These are phyloP conservation scores for Ernsta delagoae DNA, from an alignment of 2,888 invertebrate genomes.

Conservation along the genomic window DNA sequence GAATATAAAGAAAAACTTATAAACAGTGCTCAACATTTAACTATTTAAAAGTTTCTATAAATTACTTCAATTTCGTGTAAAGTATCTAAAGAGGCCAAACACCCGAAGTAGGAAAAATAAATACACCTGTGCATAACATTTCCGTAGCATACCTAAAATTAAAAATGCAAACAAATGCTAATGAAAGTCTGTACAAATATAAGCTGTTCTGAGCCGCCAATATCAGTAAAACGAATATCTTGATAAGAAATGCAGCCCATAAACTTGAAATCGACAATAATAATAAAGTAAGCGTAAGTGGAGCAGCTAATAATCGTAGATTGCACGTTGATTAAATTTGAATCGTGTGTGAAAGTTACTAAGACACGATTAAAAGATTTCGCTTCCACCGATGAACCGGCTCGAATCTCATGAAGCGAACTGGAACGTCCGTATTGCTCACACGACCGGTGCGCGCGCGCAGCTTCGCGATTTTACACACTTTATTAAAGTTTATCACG, in stretches of 20 bases:
- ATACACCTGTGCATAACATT: background rate
- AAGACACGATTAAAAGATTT: slow-evolving; percentile 51
- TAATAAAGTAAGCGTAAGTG: slow-evolving; percentile 14
- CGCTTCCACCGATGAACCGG: slow-evolving; percentile 68
- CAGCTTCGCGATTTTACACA: slow-evolving; percentile 46
- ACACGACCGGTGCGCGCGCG: slow-evolving; percentile 61
- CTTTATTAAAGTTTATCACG: slow-evolving; percentile 10
- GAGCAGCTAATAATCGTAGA: background rate
- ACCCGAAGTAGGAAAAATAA: background rate
- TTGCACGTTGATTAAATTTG: slow-evolving; percentile 27
- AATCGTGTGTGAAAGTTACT: slow-evolving; percentile 64
- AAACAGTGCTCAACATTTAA: too few relatives aligned
- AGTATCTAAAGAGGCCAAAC: too few relatives aligned
- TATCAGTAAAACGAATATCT: background rate
- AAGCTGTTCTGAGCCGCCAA: background rate
- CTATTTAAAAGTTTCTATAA: too few relatives aligned
- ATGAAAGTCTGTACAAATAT: background rate
- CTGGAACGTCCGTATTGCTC: slow-evolving; percentile 66
- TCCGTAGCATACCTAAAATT: background rate
- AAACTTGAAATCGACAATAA: slow-evolving; percentile 4
- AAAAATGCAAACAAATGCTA: background rate
- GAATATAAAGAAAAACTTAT: too few relatives aligned
- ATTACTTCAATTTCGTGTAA: too few relatives aligned
- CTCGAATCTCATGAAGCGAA: slow-evolving; percentile 64
- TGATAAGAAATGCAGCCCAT: background rate